These are phyloP conservation scores for Penaeus vannamei DNA, from an alignment of 1,140 invertebrate species.

Conservation along the genomic window DNA sequence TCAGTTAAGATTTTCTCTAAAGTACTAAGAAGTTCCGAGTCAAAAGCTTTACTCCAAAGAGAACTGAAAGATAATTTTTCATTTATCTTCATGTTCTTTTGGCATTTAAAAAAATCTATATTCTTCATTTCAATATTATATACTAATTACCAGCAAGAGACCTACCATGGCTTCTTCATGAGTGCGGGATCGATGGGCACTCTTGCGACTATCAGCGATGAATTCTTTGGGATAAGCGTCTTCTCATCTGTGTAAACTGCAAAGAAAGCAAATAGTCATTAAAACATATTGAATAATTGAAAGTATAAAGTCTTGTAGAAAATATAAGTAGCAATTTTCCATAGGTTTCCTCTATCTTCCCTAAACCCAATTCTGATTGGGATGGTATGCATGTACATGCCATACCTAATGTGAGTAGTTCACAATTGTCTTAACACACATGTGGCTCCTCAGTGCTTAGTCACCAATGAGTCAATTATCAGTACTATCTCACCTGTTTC, in stretches of 20 bases:
- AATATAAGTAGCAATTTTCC: too few relatives aligned
- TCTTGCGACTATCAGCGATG: constrained; percentile 94
- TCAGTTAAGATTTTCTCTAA: neutral
- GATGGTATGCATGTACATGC: too few relatives aligned
- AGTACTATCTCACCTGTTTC: too few relatives aligned
- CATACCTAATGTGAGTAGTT: too few relatives aligned
- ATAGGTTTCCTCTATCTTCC: too few relatives aligned
- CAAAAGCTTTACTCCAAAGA: too few relatives aligned
- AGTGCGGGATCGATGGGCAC: constrained; percentile 81
- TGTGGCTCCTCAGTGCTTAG: too few relatives aligned
- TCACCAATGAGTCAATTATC: too few relatives aligned
- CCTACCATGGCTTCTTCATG: constrained; percentile 77
- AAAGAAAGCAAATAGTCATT: constrained; percentile 72
- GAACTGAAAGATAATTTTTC: too few relatives aligned
- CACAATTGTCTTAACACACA: too few relatives aligned
- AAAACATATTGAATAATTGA: neutral
- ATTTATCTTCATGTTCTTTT: neutral
- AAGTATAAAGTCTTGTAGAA: neutral
- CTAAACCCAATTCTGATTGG: too few relatives aligned
- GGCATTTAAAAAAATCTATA: neutral
- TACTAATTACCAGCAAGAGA: constrained; percentile 19
- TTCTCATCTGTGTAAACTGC: constrained; percentile 92
- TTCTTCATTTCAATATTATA: neutral
- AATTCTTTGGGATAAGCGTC: constrained; percentile 95
- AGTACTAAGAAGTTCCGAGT: neutral